A percentile compares a stretch with the other conserved stretches of the same genome.
These are phyloP conservation scores for Hemicentrotus pulcherrimus DNA, from an alignment of 35 echinoderm and acorn worm species.

Conservation along the genomic window DNA sequence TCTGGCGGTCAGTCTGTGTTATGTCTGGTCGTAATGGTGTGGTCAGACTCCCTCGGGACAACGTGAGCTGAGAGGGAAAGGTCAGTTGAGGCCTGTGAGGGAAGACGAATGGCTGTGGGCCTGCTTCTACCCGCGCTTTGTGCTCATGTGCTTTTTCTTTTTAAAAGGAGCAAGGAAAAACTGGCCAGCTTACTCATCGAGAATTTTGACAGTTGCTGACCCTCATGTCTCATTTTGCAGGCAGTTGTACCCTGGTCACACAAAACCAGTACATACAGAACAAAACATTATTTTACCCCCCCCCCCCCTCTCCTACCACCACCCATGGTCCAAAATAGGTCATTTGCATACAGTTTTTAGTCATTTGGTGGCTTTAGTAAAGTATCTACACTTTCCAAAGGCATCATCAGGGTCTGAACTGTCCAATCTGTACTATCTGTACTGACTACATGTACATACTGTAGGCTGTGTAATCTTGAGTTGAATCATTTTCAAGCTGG, in stretches of 20 bases:
- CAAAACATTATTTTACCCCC: too few species aligned
- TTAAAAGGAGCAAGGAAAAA: not conserved
- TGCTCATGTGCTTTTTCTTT: not conserved
- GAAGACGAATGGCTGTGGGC: not conserved
- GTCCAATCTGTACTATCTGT: not conserved
- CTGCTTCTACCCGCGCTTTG: not conserved
- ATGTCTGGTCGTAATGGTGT: slow-evolving; percentile 19
- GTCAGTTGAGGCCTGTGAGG: not conserved
- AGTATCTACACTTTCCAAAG: too few species aligned
- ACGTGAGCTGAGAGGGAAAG: not conserved
- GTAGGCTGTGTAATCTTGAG: not conserved
- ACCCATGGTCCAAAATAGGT: not conserved
- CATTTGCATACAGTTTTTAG: not conserved
- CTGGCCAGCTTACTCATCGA: not conserved
- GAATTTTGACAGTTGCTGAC: not conserved
- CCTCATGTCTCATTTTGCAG: not conserved
- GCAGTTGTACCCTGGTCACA: not conserved
- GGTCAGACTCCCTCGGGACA: slow-evolving; percentile 22
- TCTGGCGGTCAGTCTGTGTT: slow-evolving; percentile 25
- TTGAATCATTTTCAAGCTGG: not conserved
- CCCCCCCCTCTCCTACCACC: too few species aligned
- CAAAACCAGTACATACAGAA: too few species aligned
- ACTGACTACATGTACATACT: not conserved
- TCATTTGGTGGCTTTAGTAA: too few species aligned
- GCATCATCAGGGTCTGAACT: not conserved